These are phyloP conservation scores for Phymastichus coffea DNA, from an alignment of 1,140 invertebrate genomes.

Conservation along the genomic window DNA sequence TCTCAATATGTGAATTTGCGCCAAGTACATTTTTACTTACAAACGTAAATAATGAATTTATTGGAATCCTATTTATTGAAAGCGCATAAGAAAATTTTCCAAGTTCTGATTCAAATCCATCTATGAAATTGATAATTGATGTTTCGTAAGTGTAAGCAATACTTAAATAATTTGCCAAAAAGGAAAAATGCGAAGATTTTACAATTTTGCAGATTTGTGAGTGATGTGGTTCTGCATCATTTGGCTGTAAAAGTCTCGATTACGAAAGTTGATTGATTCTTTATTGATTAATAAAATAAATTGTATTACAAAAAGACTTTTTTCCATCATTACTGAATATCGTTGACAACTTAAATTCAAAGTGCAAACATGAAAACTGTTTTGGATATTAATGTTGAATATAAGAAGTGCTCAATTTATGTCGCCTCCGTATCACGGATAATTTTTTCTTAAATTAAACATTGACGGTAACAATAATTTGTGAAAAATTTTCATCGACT, in stretches of 20 bases:
- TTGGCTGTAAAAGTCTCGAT: constrained; percentile 32
- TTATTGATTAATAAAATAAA: constrained; percentile 10
- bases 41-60: no score
- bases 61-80: no score
- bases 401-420: constrained; percentile 24
- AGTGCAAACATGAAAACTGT: constrained; percentile 19
- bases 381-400: constrained; percentile 22
- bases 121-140: no score
- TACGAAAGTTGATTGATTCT: constrained; percentile 31
- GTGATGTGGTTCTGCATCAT: constrained; percentile 9
- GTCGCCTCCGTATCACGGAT: constrained; percentile 11
- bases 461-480: constrained; percentile 15
- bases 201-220: not conserved
- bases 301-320: constrained; percentile 12
- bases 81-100: not conserved
- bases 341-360: constrained; percentile 32
- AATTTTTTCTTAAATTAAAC: constrained; percentile 21
- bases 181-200: not conserved
- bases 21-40: no score
- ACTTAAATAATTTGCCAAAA: constrained; percentile 26
- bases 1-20: no score
- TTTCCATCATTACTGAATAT: constrained; percentile 24
- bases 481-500: constrained; percentile 20
- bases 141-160: constrained; percentile 19
- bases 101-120: constrained; percentile 17